These are phyloP conservation scores for Hoplodrina ambigua DNA, from an alignment of 2,888 invertebrate genomes.

Conservation along the genomic window DNA sequence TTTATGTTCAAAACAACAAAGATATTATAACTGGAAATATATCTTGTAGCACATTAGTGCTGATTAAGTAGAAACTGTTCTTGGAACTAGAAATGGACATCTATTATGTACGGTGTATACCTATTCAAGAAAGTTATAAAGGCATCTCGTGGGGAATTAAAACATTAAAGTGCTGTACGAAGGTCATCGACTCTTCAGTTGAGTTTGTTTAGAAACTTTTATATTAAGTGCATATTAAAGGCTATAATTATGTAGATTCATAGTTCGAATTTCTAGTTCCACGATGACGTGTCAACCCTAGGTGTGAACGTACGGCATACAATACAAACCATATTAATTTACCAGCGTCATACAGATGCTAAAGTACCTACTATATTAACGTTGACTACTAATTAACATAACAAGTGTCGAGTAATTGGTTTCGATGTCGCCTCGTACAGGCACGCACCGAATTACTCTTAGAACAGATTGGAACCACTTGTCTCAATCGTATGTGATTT, in stretches of 20 bases:
- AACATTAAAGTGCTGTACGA: constrained; percentile 17
- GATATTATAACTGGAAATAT: not conserved
- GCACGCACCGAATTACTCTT: constrained; percentile 62
- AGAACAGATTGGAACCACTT: constrained; percentile 59
- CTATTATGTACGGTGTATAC: constrained; percentile 13
- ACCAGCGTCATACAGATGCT: constrained; percentile 72
- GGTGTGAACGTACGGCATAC: constrained; percentile 46
- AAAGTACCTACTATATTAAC: constrained; percentile 67
- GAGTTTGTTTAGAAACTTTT: constrained; percentile 14
- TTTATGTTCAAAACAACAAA: constrained; percentile 14
- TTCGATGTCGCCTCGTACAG: constrained; percentile 71
- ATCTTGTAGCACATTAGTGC: not conserved
- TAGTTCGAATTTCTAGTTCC: not conserved
- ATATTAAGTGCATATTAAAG: not conserved
- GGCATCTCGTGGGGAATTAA: constrained; percentile 47
- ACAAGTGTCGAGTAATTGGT: constrained; percentile 83
- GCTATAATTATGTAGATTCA: not conserved
- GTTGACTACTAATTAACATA: constrained; percentile 80
- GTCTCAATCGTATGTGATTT: constrained; percentile 54
- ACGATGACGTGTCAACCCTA: constrained; percentile 59
- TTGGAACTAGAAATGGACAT: not conserved
- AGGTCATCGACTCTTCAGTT: constrained; percentile 30
- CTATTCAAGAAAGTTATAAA: constrained; percentile 22
- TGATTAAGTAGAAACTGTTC: not conserved
- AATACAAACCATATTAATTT: constrained; percentile 74